A percentile compares a stretch with the other conserved stretches of the same genome.
phyloP scores from a whole-genome alignment of 2,113 vertebrate genomes.

The Laticauda colubrina region DNA sequence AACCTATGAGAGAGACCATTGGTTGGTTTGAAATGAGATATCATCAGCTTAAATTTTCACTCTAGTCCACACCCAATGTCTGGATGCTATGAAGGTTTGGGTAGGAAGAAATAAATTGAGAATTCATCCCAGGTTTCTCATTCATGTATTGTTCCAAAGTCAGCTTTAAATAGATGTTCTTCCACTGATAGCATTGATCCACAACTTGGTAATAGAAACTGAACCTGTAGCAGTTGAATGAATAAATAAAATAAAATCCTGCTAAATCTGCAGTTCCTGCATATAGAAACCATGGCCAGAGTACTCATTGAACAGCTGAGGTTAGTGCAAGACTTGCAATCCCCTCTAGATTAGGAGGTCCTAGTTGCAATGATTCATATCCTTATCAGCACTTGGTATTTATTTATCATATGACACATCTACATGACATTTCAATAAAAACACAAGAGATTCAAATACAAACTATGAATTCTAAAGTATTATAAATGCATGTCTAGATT shows the following conservation, averaged over 20 bases:
- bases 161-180: neutral
- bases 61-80: neutral
- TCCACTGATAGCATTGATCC: neutral
- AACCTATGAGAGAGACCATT: neutral
- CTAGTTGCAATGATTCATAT: neutral
- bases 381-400: neutral
- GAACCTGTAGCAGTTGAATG: neutral
- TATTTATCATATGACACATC: neutral
- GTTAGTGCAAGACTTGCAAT: neutral
- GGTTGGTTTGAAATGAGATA: neutral
- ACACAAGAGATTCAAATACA: neutral
- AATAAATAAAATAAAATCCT: neutral
- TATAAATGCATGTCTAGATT: neutral
- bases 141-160: neutral
- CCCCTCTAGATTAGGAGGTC: neutral
- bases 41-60: neutral
- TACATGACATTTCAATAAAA: neutral
- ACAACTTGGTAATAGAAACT: neutral
- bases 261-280: neutral
- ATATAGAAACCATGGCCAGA: neutral
- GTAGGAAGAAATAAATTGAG: neutral
- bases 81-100: neutral
- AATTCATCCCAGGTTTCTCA: neutral
- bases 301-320: neutral
- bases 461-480: neutral